These are phyloP conservation scores for Euplexia lucipara DNA, from an alignment of 2,888 invertebrate species.

Conservation along the genomic window DNA sequence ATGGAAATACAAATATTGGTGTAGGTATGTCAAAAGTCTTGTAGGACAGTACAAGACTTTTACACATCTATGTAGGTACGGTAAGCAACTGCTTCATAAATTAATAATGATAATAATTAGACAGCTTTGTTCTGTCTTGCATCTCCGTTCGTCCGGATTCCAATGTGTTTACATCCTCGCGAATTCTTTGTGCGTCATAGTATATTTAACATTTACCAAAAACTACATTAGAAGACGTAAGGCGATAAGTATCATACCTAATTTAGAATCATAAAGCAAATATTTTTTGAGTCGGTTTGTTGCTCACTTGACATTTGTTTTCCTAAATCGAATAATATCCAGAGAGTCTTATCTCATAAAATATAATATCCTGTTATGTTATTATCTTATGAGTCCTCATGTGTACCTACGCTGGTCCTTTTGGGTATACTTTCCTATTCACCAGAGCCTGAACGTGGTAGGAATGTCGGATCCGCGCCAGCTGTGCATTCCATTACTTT, in stretches of 20 bases:
- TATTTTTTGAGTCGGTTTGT: conserved; percentile 31
- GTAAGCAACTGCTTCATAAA: too few relatives aligned
- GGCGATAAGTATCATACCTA: conserved; percentile 37
- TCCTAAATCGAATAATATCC: conserved; percentile 3
- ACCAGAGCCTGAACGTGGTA: conserved; percentile 64
- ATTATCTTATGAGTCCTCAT: conserved; percentile 2
- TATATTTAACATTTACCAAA: conserved; percentile 45
- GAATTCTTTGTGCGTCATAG: conserved; percentile 55
- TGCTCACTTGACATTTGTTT: conserved; percentile 16
- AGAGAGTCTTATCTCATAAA: conserved; percentile 12
- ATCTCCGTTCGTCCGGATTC: conserved; percentile 37
- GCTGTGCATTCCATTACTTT: conserved; percentile 88
- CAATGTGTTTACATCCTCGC: conserved; percentile 43
- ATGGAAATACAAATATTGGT: too few relatives aligned
- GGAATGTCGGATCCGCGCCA: conserved; percentile 88
- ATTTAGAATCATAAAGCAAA: conserved; percentile 38
- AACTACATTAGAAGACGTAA: conserved; percentile 46
- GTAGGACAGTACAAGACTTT: too few relatives aligned
- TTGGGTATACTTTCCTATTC: conserved; percentile 69
- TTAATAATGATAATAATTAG: neutral
- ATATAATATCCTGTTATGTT: neutral
- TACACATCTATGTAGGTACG: too few relatives aligned
- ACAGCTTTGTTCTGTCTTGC: conserved; percentile 21
- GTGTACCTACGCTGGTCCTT: conserved; percentile 44
- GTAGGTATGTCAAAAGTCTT: too few relatives aligned